A percentile compares a stretch with the other conserved stretches of the same genome.
phyloP scores from a whole-genome alignment of 2,888 invertebrate species.

The Muschampia plurimacula region DNA sequence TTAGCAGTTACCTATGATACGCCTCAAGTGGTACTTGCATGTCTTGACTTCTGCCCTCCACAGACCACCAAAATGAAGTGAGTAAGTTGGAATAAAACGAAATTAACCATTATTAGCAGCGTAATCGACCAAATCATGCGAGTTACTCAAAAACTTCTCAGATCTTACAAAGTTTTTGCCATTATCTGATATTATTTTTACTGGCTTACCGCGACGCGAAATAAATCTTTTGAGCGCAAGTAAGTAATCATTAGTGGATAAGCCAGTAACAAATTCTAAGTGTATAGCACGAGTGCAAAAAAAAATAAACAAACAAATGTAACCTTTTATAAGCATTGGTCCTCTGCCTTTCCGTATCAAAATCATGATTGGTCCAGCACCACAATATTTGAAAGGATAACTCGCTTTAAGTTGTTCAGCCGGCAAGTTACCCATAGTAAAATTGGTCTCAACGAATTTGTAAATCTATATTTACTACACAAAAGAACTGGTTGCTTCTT shows the following conservation, averaged over 20 bases:
- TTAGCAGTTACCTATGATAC: not conserved
- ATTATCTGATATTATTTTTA: not conserved
- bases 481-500: not conserved
- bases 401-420: not conserved
- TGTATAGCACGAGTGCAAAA: not conserved
- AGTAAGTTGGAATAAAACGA: not conserved
- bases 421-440: slow-evolving; percentile 1
- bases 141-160: not conserved
- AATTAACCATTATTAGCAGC: not conserved
- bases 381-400: not conserved
- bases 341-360: not conserved
- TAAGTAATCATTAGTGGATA: not conserved
- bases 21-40: not conserved
- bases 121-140: not conserved
- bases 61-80: not conserved
- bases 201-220: not conserved
- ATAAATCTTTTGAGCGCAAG: not conserved
- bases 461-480: not conserved
- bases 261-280: not conserved
- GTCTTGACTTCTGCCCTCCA: not conserved
- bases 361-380: not conserved
- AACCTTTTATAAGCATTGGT: not conserved
- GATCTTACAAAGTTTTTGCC: not conserved
- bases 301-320: slow-evolving; percentile 1
- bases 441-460: not conserved